These are phyloP conservation scores for Clytia hemisphaerica DNA, from an alignment of 30 jellyfish, hydroid and myxozoan species.

Conservation along the genomic window DNA sequence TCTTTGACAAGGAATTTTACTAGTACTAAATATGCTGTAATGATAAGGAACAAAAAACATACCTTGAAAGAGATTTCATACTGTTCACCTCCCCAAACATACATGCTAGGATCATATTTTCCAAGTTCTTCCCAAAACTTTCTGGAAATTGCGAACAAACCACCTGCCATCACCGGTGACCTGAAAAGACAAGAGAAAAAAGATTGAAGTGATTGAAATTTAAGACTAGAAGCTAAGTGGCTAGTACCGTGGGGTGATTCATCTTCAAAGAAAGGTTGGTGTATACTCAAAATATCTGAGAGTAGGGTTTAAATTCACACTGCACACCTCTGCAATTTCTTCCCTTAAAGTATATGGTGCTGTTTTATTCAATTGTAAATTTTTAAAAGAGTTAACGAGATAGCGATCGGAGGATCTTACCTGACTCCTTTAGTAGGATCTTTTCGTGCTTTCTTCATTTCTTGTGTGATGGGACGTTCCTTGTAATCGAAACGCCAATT, in stretches of 20 bases:
- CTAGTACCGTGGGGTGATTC: too few species aligned
- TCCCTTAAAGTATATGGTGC: too few species aligned
- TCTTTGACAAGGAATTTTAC: too few species aligned
- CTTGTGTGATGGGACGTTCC: slow-evolving; percentile 80
- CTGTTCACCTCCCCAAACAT: slow-evolving; percentile 99
- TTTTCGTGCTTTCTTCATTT: slow-evolving; percentile 43
- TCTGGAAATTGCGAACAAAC: slow-evolving; percentile 86
- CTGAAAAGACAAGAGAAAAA: slow-evolving; percentile 28
- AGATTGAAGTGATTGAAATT: too few species aligned
- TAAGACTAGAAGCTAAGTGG: too few species aligned
- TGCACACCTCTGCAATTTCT: too few species aligned
- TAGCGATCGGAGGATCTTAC: slow-evolving; percentile 33
- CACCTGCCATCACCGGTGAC: slow-evolving; percentile 99
- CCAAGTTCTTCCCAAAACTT: slow-evolving; percentile 86
- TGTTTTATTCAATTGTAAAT: too few species aligned
- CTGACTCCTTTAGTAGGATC: slow-evolving; percentile 88
- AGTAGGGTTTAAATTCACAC: too few species aligned
- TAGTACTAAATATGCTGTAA: too few species aligned
- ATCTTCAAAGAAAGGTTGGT: too few species aligned
- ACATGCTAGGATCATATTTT: slow-evolving; percentile 97
- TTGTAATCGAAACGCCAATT: slow-evolving; percentile 97
- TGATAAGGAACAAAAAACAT: not conserved
- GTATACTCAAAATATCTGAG: too few species aligned
- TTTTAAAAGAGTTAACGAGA: not conserved
- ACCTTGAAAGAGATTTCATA: slow-evolving; percentile 95